Percentiles rank a stretch among this genome's conserved stretches.
Evolutionary conservation across 2,888 invertebrate genomes (phyloP).

Genomic region (Drosophila vallismaia): DNA sequence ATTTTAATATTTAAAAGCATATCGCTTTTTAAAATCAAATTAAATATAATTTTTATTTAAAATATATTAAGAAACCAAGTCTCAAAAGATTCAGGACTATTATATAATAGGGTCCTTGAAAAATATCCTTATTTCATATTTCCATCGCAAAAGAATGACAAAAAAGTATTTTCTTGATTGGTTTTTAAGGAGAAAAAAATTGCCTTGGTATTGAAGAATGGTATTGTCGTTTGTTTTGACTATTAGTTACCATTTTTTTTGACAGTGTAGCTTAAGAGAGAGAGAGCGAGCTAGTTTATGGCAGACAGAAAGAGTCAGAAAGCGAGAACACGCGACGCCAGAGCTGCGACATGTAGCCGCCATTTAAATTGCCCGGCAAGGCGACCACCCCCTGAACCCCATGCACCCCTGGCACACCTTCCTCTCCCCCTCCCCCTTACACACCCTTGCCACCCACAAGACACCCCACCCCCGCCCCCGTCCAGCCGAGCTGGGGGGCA

Average conservation of each 20-base stretch:
- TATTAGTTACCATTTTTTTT: background rate
- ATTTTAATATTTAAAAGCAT: no score
- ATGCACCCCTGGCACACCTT: constrained; percentile 6
- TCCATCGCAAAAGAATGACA: no score
- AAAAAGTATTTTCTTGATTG: no score
- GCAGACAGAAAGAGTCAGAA: constrained; percentile 5
- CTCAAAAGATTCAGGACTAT: no score
- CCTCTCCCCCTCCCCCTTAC: background rate
- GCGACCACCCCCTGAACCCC: constrained; percentile 32
- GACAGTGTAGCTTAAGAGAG: background rate
- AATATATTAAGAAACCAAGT: no score
- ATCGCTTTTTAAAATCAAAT: no score
- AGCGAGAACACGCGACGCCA: constrained; percentile 57
- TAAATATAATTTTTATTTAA: no score
- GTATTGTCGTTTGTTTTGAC: no score
- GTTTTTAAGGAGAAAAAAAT: no score
- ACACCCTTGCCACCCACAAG: constrained; percentile 1
- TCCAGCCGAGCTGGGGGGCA: background rate
- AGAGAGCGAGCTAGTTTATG: constrained; percentile 11
- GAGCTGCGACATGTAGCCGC: constrained; percentile 71
- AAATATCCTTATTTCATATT: no score
- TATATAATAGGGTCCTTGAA: no score
- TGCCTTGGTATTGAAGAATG: background rate
- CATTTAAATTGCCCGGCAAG: constrained; percentile 70
- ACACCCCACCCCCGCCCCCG: background rate